Percentiles rank a stretch among this genome's conserved stretches.
phyloP scores from a whole-genome alignment of 92 coral and sea anemone species.

The Palythoa grandis region DNA sequence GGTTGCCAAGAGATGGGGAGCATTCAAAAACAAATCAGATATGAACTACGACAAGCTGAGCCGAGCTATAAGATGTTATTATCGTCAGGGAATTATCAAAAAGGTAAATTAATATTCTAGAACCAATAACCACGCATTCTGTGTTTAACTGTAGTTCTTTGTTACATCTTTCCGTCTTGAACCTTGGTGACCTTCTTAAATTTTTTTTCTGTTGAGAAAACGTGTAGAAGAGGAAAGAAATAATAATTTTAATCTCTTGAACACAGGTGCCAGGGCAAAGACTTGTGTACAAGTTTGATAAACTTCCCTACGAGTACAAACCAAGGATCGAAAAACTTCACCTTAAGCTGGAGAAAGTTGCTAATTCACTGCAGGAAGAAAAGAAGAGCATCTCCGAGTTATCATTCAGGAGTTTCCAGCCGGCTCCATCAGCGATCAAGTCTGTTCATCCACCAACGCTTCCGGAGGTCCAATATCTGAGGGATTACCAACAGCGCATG shows the following conservation, averaged over 20 bases:
- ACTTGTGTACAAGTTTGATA: constrained; percentile 44
- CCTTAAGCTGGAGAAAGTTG: background rate
- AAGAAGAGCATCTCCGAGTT: background rate
- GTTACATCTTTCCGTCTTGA: background rate
- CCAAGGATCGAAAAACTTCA: constrained; percentile 7
- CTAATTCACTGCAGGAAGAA: background rate
- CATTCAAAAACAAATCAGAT: constrained; percentile 74
- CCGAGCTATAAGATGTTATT: constrained; percentile 87
- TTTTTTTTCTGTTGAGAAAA: background rate
- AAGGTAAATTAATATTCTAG: constrained; percentile 59
- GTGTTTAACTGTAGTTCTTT: background rate
- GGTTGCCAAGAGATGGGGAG: constrained; percentile 92
- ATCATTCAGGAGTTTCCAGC: background rate
- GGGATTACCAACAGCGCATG: background rate
- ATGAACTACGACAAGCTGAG: constrained; percentile 96
- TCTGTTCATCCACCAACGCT: background rate
- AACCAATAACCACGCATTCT: background rate
- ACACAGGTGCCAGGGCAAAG: constrained; percentile 38
- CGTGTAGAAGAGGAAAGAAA: background rate
- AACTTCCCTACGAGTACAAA: constrained; percentile 31
- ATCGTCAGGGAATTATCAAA: constrained; percentile 83
- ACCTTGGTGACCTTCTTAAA: background rate
- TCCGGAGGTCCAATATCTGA: background rate
- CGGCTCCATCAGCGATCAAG: background rate
- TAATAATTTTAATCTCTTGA: background rate